Base-by-base conservation (phyloP, 2,113 vertebrate species). In the Hystrix cristata region DNA sequence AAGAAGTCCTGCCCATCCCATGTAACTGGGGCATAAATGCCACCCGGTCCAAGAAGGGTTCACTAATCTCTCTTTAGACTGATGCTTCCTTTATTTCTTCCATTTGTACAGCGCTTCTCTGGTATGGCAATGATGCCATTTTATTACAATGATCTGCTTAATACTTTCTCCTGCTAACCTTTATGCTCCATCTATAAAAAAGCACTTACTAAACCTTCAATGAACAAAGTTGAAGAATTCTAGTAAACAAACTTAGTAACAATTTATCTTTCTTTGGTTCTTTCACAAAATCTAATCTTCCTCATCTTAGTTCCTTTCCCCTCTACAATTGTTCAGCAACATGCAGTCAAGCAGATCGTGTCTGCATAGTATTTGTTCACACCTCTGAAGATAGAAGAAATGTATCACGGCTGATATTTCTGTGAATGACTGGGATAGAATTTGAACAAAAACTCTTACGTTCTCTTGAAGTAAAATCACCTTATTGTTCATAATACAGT, bases 391-490 rank as follows among this genome's bases (percentile, higher is more conserved):
- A 92, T 0, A 62, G 2, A 60, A 95, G 82, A 97, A 62, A 78
- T 57, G 59, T 27, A 92, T 82, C 80, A 25, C 2, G 51, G 60
- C 71, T 87, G 94, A 53, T 90, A 90, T 87, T 90, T 87, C 84
- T 94, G 80, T 87, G 92, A 85, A 87, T 84, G 69, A 51, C 48
- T 81, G 38, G 95, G 94, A 90, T 38, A 90, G n/a, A 93, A 96
- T 90, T 31, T 90, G 81, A 92, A 92, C 69, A 95, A 80, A 97
- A 97, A 80, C n/a, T 29, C 69, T 79, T 84, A 90, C 7, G 1
- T 82, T 95, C 74, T 65, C 84, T 90, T 48, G n/a, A 97, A 96
- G 87, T 97, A 97, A 98, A 98, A 98, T 97, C 0, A 25, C 95
- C 95, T 97, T 82, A 95, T 81, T 98, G 96, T 98, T 97, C 46